Evolutionary conservation across 2,113 vertebrate species (phyloP).

Genomic region (Aleadryas rufinucha): DNA sequence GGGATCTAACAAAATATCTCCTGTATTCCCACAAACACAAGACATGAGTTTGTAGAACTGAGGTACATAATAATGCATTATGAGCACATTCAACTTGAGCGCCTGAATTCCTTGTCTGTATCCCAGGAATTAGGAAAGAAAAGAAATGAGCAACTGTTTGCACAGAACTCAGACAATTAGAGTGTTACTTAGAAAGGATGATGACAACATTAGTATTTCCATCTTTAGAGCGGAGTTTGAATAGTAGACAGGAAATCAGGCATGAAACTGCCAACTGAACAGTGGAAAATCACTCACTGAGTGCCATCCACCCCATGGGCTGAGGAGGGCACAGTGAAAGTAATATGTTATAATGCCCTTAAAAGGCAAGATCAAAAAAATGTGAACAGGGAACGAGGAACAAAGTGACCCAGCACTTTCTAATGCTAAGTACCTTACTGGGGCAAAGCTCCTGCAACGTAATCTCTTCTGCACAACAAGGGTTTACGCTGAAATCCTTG

Average conservation of each 20-base stretch:
- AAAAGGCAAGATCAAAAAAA: neutral
- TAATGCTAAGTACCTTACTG: neutral
- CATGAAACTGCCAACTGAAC: neutral
- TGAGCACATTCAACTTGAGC: neutral
- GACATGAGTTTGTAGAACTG: neutral
- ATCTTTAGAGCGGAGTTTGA: neutral
- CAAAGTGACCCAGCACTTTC: neutral
- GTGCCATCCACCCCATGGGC: neutral
- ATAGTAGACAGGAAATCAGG: slow-evolving; percentile 23
- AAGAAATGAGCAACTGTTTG: neutral
- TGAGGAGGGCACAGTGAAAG: neutral
- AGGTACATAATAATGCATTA: neutral
- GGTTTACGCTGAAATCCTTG: neutral
- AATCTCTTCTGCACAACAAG: neutral
- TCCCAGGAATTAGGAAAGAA: neutral
- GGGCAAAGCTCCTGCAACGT: neutral
- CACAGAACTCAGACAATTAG: neutral
- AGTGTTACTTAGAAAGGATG: neutral
- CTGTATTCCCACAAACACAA: neutral
- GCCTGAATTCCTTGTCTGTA: neutral
- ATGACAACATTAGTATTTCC: slow-evolving; percentile 12
- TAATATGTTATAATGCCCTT: neutral
- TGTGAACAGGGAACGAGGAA: neutral
- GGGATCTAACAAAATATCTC: neutral
- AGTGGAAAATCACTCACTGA: neutral